A percentile compares a stretch with the other conserved stretches of the same genome.
Conservation (phyloP, 1,140 invertebrate species). For the Atta colombica region DNA sequence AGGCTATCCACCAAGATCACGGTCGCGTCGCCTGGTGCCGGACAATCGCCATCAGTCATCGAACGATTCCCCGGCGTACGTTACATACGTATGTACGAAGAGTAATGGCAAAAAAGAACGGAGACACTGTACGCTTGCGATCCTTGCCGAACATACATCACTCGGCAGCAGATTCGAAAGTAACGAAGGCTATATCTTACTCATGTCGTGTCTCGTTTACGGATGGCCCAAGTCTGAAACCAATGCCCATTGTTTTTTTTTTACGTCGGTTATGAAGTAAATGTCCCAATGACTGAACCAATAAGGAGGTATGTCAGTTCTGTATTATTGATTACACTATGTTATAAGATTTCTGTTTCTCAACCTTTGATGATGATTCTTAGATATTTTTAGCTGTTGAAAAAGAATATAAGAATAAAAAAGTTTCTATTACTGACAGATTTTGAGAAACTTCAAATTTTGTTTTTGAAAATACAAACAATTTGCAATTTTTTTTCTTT, state of each 20-base stretch:
- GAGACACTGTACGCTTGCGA: slow-evolving; percentile 39
- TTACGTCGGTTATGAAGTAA: neutral
- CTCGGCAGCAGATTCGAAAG: slow-evolving; percentile 48
- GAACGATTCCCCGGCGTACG: slow-evolving; percentile 52
- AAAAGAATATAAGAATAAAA: too few species aligned
- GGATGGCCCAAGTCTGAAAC: slow-evolving; percentile 8
- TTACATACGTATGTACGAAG: neutral
- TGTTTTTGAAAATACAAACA: too few species aligned
- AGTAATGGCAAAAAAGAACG: slow-evolving; percentile 57
- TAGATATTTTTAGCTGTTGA: too few species aligned
- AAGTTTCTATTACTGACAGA: too few species aligned
- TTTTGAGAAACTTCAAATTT: too few species aligned
- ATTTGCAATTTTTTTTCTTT: too few species aligned
- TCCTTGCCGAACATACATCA: slow-evolving; percentile 58
- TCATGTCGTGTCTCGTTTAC: slow-evolving; percentile 33
- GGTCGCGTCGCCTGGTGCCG: slow-evolving; percentile 64
- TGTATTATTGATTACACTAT: neutral
- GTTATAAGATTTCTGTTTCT: too few species aligned
- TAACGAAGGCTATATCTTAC: slow-evolving; percentile 50
- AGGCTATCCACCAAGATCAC: slow-evolving; percentile 67
- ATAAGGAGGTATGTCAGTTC: too few species aligned
- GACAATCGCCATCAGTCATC: slow-evolving; percentile 75
- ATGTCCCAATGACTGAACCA: too few species aligned
- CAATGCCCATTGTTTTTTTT: neutral
- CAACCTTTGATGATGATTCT: too few species aligned